A percentile compares a stretch with the other conserved stretches of the same genome.
These are phyloP conservation scores for Heterotilapia buettikoferi DNA, from an alignment of 2,113 vertebrate species.

Conservation along the genomic window DNA sequence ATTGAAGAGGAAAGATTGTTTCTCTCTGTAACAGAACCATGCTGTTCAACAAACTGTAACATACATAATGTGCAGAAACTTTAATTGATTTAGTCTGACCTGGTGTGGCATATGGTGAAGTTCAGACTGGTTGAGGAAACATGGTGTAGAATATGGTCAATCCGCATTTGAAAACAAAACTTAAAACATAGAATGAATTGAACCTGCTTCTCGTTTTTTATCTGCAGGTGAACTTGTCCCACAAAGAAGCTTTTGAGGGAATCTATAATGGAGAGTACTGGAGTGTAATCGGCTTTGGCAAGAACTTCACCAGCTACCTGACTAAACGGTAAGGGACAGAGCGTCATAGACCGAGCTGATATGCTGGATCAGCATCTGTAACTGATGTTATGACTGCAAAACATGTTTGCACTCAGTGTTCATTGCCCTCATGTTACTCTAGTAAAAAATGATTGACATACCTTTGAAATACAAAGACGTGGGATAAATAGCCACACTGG, in stretches of 20 bases:
- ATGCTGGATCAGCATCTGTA: not conserved
- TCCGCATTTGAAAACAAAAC: not conserved
- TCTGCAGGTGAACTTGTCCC: constrained; percentile 62
- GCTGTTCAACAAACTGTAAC: not conserved
- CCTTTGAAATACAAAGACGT: not conserved
- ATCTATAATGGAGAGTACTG: constrained; percentile 71
- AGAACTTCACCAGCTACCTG: constrained; percentile 75
- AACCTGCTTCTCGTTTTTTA: not conserved
- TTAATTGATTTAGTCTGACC: not conserved
- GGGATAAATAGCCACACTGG: not conserved
- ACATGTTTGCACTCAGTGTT: not conserved
- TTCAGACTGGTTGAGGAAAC: not conserved
- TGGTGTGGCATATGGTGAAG: not conserved
- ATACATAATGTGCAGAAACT: not conserved
- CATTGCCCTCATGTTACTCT: not conserved
- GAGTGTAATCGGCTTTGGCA: constrained; percentile 71
- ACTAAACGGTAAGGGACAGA: constrained; percentile 62
- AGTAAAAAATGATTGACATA: not conserved
- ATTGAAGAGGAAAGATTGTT: not conserved
- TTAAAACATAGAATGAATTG: not conserved
- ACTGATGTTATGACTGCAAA: not conserved
- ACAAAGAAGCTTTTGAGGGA: constrained; percentile 68
- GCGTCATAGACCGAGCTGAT: not conserved
- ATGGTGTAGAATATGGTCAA: not conserved
- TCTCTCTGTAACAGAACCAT: not conserved